A percentile compares a stretch with the other conserved stretches of the same genome.
Conservation (phyloP, 1,140 invertebrate species). For the Muscidifurax raptorellus region DNA sequence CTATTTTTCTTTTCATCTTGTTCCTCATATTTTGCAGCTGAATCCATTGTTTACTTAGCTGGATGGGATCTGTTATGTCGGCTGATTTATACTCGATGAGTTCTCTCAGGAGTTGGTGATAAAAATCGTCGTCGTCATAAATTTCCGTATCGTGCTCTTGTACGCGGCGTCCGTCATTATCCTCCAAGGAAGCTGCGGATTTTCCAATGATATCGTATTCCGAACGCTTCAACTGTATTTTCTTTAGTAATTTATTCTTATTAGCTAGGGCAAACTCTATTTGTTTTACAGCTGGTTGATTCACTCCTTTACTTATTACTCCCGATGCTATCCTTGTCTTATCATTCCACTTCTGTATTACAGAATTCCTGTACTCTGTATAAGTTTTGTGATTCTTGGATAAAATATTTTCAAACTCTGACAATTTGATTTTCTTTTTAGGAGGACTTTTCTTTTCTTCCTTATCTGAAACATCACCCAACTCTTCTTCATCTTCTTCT, state of each 20-base stretch:
- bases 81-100: conserved; percentile 93
- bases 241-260: conserved; percentile 84
- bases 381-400: conserved; percentile 80
- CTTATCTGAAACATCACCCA: conserved; percentile 59
- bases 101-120: conserved; percentile 93
- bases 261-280: conserved; percentile 91
- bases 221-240: conserved; percentile 88
- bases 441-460: conserved; percentile 67
- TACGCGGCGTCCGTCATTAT: conserved; percentile 70
- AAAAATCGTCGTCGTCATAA: conserved; percentile 98
- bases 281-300: conserved; percentile 88
- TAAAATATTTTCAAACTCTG: conserved; percentile 80
- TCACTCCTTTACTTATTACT: conserved; percentile 79
- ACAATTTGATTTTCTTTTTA: conserved; percentile 78
- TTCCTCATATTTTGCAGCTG: conserved; percentile 92
- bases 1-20: conserved; percentile 93
- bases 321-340: conserved; percentile 85
- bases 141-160: conserved; percentile 89
- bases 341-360: conserved; percentile 95
- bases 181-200: conserved; percentile 57
- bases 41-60: conserved; percentile 89
- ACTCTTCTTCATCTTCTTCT: conserved; percentile 72
- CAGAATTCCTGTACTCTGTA: conserved; percentile 83
- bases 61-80: conserved; percentile 87
- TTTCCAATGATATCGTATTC: conserved; percentile 85